Conservation (phyloP, 2,888 invertebrate species). For the Villa cingulata region DNA sequence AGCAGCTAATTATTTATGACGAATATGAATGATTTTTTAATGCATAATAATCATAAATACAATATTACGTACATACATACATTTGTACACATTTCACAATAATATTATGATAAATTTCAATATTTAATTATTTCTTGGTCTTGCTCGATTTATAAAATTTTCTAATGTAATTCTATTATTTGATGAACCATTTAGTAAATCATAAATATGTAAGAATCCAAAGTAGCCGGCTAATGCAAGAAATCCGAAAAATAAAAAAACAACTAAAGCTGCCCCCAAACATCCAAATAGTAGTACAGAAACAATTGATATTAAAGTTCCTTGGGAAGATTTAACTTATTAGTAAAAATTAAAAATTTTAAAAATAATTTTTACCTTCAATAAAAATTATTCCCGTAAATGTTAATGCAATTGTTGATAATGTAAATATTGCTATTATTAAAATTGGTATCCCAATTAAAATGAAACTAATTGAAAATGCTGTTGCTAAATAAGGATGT, state of each 20-base stretch:
- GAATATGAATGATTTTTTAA: too few species aligned
- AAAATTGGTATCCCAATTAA: conserved; percentile 25
- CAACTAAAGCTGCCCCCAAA: conserved; percentile 23
- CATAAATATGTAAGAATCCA: conserved; percentile 28
- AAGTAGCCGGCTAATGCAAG: conserved; percentile 26
- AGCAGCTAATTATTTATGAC: too few species aligned
- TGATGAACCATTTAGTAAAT: conserved; percentile 21
- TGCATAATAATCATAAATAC: too few species aligned
- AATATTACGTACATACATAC: too few species aligned
- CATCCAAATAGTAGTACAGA: conserved; percentile 28
- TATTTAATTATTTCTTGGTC: conserved; percentile 1
- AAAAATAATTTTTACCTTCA: conserved; percentile 23
- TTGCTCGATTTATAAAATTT: conserved; percentile 18
- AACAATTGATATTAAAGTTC: conserved; percentile 29
- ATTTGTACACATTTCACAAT: too few species aligned
- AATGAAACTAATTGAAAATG: conserved; percentile 10
- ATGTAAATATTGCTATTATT: conserved; percentile 26
- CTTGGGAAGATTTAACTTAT: conserved; percentile 17
- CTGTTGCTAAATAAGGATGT: conserved; percentile 17
- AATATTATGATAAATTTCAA: too few species aligned
- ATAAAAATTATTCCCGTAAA: conserved; percentile 32
- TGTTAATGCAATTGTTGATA: conserved; percentile 29
- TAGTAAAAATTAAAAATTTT: not conserved
- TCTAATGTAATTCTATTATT: conserved; percentile 16
- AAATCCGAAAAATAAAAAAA: conserved; percentile 22